phyloP scores from a whole-genome alignment of 2,888 invertebrate species.

The Prosapia bicincta region DNA sequence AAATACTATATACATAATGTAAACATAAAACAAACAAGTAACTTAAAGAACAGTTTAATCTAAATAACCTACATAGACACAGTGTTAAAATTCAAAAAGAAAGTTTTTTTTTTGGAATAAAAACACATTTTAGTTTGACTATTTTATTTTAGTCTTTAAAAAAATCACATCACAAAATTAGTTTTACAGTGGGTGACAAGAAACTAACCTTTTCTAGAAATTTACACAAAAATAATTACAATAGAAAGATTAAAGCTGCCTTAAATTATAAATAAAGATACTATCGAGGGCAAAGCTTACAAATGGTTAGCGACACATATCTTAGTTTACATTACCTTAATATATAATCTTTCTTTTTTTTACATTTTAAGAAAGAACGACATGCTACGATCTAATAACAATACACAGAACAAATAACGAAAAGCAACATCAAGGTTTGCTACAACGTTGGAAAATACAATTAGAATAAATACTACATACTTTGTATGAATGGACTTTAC shows the following conservation, averaged over 20 bases:
- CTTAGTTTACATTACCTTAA: constrained; percentile 21
- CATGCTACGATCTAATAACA: constrained; percentile 26
- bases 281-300: constrained; percentile 19
- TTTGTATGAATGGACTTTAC: constrained; percentile 16
- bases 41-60: background rate
- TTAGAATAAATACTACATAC: constrained; percentile 20
- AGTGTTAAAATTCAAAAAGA: background rate
- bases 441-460: constrained; percentile 22
- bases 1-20: background rate
- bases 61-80: background rate
- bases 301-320: constrained; percentile 26
- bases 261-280: constrained; percentile 16
- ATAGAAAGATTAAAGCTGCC: constrained; percentile 14
- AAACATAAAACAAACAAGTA: background rate
- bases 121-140: background rate
- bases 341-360: background rate
- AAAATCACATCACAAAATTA: background rate
- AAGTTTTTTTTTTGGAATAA: background rate
- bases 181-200: background rate
- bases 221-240: constrained; percentile 26
- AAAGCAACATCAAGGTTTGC: constrained; percentile 29
- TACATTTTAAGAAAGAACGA: constrained; percentile 11
- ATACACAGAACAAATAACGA: constrained; percentile 26
- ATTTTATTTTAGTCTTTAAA: background rate
- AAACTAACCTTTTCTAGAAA: constrained; percentile 22